These are phyloP conservation scores for Trypoxylus dichotomus DNA, from an alignment of 1,140 invertebrate species.

Conservation along the genomic window DNA sequence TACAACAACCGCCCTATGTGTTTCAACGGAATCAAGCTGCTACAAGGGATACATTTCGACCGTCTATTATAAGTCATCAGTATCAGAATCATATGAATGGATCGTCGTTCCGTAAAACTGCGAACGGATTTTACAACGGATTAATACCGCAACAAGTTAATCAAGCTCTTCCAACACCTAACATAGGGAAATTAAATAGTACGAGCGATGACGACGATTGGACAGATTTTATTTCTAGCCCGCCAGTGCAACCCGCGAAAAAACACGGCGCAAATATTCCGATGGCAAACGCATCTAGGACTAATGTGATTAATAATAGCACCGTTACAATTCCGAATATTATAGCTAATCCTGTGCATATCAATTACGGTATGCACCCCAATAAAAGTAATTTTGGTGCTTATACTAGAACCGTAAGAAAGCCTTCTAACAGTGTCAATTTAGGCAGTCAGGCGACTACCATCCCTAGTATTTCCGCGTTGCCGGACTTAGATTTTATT, in stretches of 20 bases:
- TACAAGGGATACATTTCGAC: constrained; percentile 38
- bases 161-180: not conserved
- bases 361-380: constrained; percentile 20
- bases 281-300: constrained; percentile 2
- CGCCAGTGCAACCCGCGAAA: constrained; percentile 46
- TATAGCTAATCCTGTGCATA: constrained; percentile 43
- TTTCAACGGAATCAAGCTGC: not conserved
- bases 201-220: constrained; percentile 61
- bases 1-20: constrained; percentile 16
- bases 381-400: constrained; percentile 13
- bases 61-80: constrained; percentile 50
- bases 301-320: constrained; percentile 27
- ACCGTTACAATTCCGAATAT: constrained; percentile 41
- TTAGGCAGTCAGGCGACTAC: constrained; percentile 31
- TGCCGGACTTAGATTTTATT: constrained; percentile 57
- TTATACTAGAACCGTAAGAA: not conserved
- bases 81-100: constrained; percentile 31
- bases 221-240: constrained; percentile 66
- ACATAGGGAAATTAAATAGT: not conserved
- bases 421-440: constrained; percentile 34
- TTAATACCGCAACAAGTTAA: not conserved
- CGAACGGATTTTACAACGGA: not conserved
- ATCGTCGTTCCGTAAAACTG: not conserved
- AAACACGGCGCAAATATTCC: not conserved
- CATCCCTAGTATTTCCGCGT: constrained; percentile 53